Evolutionary conservation across 2,797 vertebrate species (phyloP), one percentile per base, ranked within the genome.

Genomic region (Urophycis tenuis): DNA sequence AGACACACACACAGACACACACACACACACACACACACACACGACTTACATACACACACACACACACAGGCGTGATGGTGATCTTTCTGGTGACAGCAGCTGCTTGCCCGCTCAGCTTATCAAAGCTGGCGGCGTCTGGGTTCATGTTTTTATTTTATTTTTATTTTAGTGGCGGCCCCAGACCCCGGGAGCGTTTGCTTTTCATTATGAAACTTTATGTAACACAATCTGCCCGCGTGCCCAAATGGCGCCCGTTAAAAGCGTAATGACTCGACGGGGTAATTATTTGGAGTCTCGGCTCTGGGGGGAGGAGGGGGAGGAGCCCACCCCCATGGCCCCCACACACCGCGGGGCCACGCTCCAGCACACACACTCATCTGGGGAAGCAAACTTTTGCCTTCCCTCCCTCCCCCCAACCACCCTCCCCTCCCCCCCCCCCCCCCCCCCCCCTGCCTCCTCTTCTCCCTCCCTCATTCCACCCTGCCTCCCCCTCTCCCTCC

Each of bases 211-310:
- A 91, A 92, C 89, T 92, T 90, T 91, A 90, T 87, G 88, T 88
- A 88, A 90, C 88, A 88, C 82, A 90, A 90, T 88, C 85, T 76
- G 89, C 81, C 90, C 87, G 90, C 88, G 39, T 85, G 82, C 82
- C 90, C 91, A 92, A 92, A 93, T 91, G 92, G 90, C 82, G 81
- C 89, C 92, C 85, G 87, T 92, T 93, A 92, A 70, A 92, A 91
- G 85, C 88, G 87, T 92, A 93, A 93, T 91, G 92, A 93, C 89
- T 88, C 88, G 85, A 91, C 92, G 92, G 88, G 90, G 91, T 93
- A 93, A 93, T 94, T 93, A 93, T 94, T 93, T 92, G 91, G 88
- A 93, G 92, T 86, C 90, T n/a, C n/a, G n/a, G 90, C 90, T 87
- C 89, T 91, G 78, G 87, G 91, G 89, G 88, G 89, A 60, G 87